These are phyloP conservation scores for Thera obeliscata DNA, from an alignment of 2,888 invertebrate species.

Conservation along the genomic window DNA sequence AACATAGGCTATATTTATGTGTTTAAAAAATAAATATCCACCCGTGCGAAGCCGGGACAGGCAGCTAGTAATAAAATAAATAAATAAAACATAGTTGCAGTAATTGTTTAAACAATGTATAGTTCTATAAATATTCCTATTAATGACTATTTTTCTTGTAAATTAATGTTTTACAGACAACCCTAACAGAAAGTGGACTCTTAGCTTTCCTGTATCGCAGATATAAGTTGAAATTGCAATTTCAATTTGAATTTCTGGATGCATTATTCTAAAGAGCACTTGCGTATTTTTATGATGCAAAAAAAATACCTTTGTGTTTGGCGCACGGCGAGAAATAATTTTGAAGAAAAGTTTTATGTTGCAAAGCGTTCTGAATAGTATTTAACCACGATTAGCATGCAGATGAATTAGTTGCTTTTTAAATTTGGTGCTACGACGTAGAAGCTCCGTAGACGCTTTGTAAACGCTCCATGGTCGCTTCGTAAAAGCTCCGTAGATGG, in stretches of 20 bases:
- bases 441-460: neutral
- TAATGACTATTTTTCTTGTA: neutral
- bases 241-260: constrained; percentile 31
- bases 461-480: neutral
- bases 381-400: neutral
- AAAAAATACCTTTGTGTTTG: neutral
- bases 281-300: constrained; percentile 1
- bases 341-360: neutral
- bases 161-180: constrained; percentile 1
- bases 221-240: constrained; percentile 33
- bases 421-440: neutral
- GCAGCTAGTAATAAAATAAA: too few relatives aligned
- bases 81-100: too few relatives aligned
- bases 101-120: too few relatives aligned
- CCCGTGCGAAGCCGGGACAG: too few relatives aligned
- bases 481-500: too few relatives aligned
- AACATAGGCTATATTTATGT: too few relatives aligned
- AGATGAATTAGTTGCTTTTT: neutral
- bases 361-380: neutral
- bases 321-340: neutral
- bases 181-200: constrained; percentile 31
- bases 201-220: constrained; percentile 26
- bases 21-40: too few relatives aligned
- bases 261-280: constrained; percentile 23
- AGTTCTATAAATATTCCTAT: neutral